Evolutionary conservation across 2,113 vertebrate species (phyloP), one percentile per base, ranked within the genome.

Genomic region (Gadus chalcogrammus): DNA sequence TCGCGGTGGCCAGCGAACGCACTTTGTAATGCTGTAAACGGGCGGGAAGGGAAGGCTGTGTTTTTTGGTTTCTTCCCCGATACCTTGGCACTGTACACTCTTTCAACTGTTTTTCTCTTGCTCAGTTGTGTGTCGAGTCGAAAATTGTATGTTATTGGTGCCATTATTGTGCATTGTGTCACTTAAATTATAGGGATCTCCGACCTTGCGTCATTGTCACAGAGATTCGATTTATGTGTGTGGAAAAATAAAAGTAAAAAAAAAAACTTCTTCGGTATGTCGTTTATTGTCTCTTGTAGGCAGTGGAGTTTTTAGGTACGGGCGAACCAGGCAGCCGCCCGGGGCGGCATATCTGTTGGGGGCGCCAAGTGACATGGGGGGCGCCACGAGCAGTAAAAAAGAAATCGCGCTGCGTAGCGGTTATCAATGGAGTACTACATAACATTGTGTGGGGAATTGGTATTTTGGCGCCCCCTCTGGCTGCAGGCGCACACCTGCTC

Each of bases 131-230:
- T 74, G 85, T 91, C 84, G 73, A 77, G 76, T 86, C 82, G 60
- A 58, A 27, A 77, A 79, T 72, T 64, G 82, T 90, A 48, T 60
- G 85, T 91, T 84, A 65, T 91, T 88, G 81, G 89, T 91, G 90
- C 89, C 91, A 91, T 91, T 91, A 74, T 85, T 77, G 85, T 89
- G 79, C 84, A 80, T 87, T 81, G 87, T 90, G 88, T 91, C 90
- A 90, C 87, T 91, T 89, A 67, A 74, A 68, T 84, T 85, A 76
- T 85, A 82, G 69, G 70, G 74, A 79, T 82, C 77, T 66, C 15
- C 13, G 38, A 63, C 7, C 71, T 5, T n/a, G 22, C 76, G 63
- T 84, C 84, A 15, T 71, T 68, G 69, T 88, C 89, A 84, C 87
- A 78, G 78, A 83, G 80, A 85, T 88, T 88, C 83, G 85, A 79